These are phyloP conservation scores for Cotesia glomerata DNA, from an alignment of 1,140 invertebrate genomes.

Conservation along the genomic window DNA sequence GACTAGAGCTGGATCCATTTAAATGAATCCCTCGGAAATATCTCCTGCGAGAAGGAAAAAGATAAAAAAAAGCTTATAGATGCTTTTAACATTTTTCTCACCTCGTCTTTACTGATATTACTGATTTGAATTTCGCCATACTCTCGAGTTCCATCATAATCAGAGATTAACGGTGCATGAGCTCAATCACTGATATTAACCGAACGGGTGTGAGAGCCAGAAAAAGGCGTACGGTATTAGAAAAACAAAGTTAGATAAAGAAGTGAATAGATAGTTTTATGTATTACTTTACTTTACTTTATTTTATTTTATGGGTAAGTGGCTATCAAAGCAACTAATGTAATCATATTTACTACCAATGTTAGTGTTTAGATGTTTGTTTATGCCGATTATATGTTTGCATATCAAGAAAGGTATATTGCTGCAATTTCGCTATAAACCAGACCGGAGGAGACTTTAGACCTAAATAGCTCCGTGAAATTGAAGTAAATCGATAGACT, in stretches of 20 bases:
- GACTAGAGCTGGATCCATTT: conserved; percentile 16
- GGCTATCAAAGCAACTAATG: too few species aligned
- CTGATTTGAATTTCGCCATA: not conserved
- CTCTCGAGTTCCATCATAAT: conserved; percentile 9
- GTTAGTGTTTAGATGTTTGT: too few species aligned
- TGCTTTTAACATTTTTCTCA: conserved; percentile 29
- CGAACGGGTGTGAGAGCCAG: not conserved
- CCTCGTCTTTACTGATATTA: conserved; percentile 4
- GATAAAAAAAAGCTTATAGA: conserved; percentile 18
- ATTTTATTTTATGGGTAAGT: not conserved
- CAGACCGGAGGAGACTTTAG: not conserved
- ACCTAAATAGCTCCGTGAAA: not conserved
- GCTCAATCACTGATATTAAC: not conserved
- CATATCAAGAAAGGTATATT: not conserved
- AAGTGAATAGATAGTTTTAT: not conserved
- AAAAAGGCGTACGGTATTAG: too few species aligned
- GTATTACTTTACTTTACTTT: not conserved
- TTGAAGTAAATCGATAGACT: conserved; percentile 9
- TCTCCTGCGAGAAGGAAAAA: conserved; percentile 13
- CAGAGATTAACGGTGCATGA: not conserved
- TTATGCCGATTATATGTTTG: not conserved
- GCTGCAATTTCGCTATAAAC: not conserved
- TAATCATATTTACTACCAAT: too few species aligned
- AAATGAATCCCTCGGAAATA: conserved; percentile 18
- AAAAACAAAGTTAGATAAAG: too few species aligned